Percentiles rank a stretch among this genome's conserved stretches.
These are phyloP conservation scores for Atherix ibis DNA, from an alignment of 2,888 invertebrate species.

Conservation along the genomic window DNA sequence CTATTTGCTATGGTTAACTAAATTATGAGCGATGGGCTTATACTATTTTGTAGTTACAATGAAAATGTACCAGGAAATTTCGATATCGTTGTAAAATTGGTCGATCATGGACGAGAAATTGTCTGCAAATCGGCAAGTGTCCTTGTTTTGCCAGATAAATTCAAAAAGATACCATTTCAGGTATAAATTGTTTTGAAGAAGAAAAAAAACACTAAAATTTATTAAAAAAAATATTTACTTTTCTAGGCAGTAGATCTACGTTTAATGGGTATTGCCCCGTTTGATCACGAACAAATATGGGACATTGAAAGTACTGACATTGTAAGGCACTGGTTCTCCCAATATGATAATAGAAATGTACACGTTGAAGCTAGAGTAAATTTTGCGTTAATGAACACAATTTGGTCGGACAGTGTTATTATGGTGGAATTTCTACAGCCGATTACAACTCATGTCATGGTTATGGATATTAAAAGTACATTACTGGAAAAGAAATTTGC, in stretches of 20 bases:
- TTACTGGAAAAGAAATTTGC: conserved; percentile 10
- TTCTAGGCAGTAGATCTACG: conserved; percentile 34
- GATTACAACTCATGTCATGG: conserved; percentile 8
- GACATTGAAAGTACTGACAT: conserved; percentile 30
- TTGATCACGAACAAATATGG: conserved; percentile 40
- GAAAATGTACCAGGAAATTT: too few species aligned
- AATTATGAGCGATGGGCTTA: background rate
- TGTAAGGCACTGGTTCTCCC: conserved; percentile 27
- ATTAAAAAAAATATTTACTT: background rate
- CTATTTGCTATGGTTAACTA: background rate
- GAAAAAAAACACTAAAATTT: background rate
- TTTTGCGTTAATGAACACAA: conserved; percentile 18
- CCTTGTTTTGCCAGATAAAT: conserved; percentile 36
- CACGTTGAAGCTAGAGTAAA: conserved; percentile 21
- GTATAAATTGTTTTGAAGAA: conserved; percentile 13
- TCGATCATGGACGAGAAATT: conserved; percentile 42
- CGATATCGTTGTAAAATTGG: conserved; percentile 39
- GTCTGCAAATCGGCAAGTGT: conserved; percentile 31
- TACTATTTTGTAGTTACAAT: too few species aligned
- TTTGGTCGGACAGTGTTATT: conserved; percentile 21
- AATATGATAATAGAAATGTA: conserved; percentile 18
- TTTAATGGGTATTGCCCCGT: conserved; percentile 36
- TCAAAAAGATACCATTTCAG: conserved; percentile 34
- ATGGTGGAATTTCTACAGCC: conserved; percentile 17
- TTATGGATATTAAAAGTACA: conserved; percentile 8